phyloP scores from a whole-genome alignment of 1,140 invertebrate species.

The Mycetomoellerius zeteki region DNA sequence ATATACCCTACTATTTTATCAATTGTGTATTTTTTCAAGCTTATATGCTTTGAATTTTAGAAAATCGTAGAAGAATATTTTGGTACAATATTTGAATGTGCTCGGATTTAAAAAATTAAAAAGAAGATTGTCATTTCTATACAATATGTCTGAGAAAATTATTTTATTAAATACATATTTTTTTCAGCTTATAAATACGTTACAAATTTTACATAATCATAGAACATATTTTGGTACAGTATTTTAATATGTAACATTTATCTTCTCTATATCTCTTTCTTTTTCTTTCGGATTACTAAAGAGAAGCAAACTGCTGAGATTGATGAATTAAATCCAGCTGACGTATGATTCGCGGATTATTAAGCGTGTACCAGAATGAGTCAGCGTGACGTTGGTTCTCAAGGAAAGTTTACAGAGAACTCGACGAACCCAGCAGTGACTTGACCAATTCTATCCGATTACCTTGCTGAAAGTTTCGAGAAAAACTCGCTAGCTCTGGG shows the following conservation, averaged over 20 bases:
- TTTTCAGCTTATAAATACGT: no score
- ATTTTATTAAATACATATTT: not conserved
- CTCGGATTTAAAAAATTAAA: not conserved
- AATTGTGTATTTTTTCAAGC: not conserved
- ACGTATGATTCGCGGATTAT: conserved; percentile 48
- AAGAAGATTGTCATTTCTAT: not conserved
- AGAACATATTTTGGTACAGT: not conserved
- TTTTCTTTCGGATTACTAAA: not conserved
- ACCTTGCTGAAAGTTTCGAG: conserved; percentile 56
- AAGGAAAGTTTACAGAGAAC: conserved; percentile 38
- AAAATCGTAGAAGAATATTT: not conserved
- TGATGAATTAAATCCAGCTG: conserved; percentile 14
- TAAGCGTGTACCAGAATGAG: conserved; percentile 33
- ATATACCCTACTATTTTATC: not conserved
- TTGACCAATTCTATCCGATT: conserved; percentile 54
- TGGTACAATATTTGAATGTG: not conserved
- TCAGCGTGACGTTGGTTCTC: conserved; percentile 26
- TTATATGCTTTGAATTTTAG: not conserved
- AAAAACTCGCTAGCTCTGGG: conserved; percentile 28
- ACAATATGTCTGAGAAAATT: not conserved
- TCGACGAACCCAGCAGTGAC: conserved; percentile 26
- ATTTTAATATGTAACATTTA: conserved; percentile 5
- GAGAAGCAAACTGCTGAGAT: not conserved
- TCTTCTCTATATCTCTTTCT: not conserved
- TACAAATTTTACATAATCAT: not conserved